Conservation (phyloP, 1,140 invertebrate genomes). For the Heliothis virescens region DNA sequence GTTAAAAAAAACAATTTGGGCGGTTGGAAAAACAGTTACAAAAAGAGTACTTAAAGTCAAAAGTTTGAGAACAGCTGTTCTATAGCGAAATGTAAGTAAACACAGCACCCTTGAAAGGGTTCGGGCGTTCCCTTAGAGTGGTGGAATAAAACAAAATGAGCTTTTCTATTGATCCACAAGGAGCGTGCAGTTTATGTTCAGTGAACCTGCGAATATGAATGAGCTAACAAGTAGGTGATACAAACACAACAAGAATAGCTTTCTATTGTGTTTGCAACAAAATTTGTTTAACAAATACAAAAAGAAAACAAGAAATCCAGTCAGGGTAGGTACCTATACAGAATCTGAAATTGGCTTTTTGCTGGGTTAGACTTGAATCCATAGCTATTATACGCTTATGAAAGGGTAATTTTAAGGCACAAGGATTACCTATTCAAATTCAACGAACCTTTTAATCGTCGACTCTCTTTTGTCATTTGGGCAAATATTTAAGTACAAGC, state of each 20-base stretch:
- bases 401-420: conserved; percentile 22
- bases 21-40: conserved; percentile 24
- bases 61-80: conserved; percentile 36
- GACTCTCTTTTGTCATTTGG: conserved; percentile 40
- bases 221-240: conserved; percentile 44
- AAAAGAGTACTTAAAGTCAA: conserved; percentile 29
- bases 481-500: conserved; percentile 40
- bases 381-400: conserved; percentile 26
- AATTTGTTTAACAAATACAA: not conserved
- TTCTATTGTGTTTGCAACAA: not conserved
- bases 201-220: conserved; percentile 64
- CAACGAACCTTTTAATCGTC: conserved; percentile 37
- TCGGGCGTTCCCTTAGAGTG: conserved; percentile 65
- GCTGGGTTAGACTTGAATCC: conserved; percentile 8
- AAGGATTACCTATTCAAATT: conserved; percentile 34
- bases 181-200: conserved; percentile 64
- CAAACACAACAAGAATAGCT: conserved; percentile 5
- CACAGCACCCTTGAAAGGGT: conserved; percentile 72
- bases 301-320: too few species aligned
- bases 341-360: conserved; percentile 5
- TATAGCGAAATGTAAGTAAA: conserved; percentile 68
- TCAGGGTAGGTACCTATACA: not conserved
- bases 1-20: conserved; percentile 25
- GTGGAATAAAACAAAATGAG: conserved; percentile 76
- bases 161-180: conserved; percentile 66